phyloP scores from a whole-genome alignment of 2,113 vertebrate species.

The Nicator chloris region DNA sequence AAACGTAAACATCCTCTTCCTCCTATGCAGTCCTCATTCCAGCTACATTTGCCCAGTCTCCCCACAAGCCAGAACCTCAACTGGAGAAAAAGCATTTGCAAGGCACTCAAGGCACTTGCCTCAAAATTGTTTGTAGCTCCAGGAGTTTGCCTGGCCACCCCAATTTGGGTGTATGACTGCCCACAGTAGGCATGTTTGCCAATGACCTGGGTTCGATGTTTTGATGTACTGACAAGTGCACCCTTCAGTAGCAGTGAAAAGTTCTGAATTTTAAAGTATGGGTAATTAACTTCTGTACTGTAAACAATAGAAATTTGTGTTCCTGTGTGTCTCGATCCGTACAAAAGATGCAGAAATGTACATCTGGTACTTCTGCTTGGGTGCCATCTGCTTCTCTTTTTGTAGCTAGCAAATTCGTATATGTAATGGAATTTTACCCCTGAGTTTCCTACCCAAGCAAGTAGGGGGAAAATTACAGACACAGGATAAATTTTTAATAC shows the following conservation, averaged over 20 bases:
- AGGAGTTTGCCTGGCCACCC: not conserved
- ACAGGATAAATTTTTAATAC: not conserved
- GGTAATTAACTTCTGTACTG: not conserved
- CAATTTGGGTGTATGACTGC: not conserved
- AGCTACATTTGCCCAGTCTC: not conserved
- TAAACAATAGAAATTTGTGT: not conserved
- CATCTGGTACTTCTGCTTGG: not conserved
- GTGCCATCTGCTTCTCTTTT: not conserved
- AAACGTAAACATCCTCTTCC: conserved; percentile 28
- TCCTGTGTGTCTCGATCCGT: not conserved
- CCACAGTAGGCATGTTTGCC: not conserved
- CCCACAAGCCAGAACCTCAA: not conserved
- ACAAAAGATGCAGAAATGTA: not conserved
- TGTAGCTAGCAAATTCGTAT: not conserved
- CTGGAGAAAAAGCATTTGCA: not conserved
- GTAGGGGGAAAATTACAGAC: fast-evolving
- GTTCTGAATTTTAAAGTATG: not conserved
- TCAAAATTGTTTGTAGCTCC: not conserved
- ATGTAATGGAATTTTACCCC: not conserved
- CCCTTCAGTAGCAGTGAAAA: not conserved
- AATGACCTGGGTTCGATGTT: not conserved
- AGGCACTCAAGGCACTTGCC: not conserved
- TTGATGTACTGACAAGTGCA: not conserved
- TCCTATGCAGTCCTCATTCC: not conserved
- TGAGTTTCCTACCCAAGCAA: not conserved